These are phyloP conservation scores for Mimachlamys varia DNA, from an alignment of 2,888 invertebrate species.

Conservation along the genomic window DNA sequence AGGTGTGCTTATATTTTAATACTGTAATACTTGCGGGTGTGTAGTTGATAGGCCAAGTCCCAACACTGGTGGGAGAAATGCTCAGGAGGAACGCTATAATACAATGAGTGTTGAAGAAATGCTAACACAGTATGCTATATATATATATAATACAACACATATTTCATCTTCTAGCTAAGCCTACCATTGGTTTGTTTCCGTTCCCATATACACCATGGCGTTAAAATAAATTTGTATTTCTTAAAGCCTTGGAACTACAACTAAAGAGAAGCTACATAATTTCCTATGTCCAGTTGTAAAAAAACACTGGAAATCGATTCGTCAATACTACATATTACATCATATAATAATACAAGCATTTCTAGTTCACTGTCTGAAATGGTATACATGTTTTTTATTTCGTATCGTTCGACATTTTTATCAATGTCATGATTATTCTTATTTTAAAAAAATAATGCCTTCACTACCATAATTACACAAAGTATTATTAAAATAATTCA, in stretches of 20 bases:
- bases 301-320: too few species aligned
- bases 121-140: too few species aligned
- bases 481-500: too few species aligned
- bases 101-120: too few species aligned
- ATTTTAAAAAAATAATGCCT: too few species aligned
- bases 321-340: too few species aligned
- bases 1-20: background rate
- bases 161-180: background rate
- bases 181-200: background rate
- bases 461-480: too few species aligned
- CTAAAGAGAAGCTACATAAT: background rate
- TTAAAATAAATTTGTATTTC: background rate
- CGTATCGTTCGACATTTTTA: too few species aligned
- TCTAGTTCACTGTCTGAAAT: background rate
- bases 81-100: background rate
- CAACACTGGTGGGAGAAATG: background rate
- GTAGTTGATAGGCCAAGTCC: background rate
- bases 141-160: constrained; percentile 1
- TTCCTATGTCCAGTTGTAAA: too few species aligned
- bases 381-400: background rate
- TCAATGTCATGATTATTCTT: too few species aligned
- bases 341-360: too few species aligned
- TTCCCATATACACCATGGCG: background rate
- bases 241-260: background rate
- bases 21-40: background rate